Evolutionary conservation across 2,888 invertebrate genomes (phyloP).

Genomic region (Napeogenes sylphis): DNA sequence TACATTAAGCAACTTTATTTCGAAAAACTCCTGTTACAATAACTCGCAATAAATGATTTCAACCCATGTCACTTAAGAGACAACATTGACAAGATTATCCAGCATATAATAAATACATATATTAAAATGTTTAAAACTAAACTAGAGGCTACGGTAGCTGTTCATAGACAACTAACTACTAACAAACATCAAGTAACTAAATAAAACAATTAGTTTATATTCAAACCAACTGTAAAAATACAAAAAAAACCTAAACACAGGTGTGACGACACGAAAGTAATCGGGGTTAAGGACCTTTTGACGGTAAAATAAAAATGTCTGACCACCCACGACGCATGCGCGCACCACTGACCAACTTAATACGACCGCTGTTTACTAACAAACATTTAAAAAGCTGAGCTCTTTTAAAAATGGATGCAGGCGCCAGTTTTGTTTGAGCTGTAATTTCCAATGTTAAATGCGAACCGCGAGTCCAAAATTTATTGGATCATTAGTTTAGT

Average conservation of each 20-base stretch:
- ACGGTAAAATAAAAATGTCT: constrained; percentile 62
- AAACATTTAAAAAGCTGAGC: constrained; percentile 1
- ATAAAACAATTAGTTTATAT: constrained; percentile 2
- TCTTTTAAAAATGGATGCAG: constrained; percentile 14
- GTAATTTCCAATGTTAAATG: constrained; percentile 7
- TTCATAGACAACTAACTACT: too few species aligned
- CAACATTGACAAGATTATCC: too few species aligned
- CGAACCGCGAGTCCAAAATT: constrained; percentile 8
- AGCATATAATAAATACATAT: too few species aligned
- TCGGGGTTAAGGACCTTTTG: constrained; percentile 68
- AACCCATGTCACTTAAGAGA: too few species aligned
- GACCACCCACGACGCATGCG: constrained; percentile 65
- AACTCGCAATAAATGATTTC: too few species aligned
- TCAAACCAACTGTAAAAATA: constrained; percentile 48
- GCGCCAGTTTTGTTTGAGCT: constrained; percentile 12
- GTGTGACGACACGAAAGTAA: constrained; percentile 51
- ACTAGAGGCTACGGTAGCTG: too few species aligned
- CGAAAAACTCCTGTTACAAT: too few species aligned
- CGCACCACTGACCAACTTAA: constrained; percentile 14
- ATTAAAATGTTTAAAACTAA: too few species aligned
- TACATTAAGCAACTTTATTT: too few species aligned
- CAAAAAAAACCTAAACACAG: constrained; percentile 45
- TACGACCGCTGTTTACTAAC: constrained; percentile 4
- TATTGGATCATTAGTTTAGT: constrained; percentile 19
- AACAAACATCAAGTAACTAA: constrained; percentile 28